A percentile compares a stretch with the other conserved stretches of the same genome.
Evolutionary conservation across 2,113 vertebrate species (phyloP).

Genomic region (Cairina moschata): DNA sequence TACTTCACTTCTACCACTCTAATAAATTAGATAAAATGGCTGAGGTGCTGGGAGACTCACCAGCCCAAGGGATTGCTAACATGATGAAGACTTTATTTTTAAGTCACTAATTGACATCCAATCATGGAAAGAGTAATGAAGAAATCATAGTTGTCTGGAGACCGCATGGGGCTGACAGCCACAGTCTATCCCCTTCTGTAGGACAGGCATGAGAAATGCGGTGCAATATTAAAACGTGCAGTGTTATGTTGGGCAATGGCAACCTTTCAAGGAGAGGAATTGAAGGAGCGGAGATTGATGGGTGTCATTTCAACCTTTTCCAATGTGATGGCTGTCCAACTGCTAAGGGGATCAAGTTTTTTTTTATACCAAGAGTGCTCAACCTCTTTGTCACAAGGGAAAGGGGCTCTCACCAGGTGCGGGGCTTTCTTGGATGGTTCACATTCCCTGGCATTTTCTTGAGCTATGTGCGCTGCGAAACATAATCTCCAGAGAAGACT

Average conservation of each 20-base stretch:
- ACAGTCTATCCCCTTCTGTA: not conserved
- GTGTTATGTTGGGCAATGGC: not conserved
- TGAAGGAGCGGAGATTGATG: not conserved
- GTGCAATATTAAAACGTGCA: rapidly evolving
- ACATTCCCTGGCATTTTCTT: not conserved
- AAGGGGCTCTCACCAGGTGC: not conserved
- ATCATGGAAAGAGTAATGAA: conserved; percentile 18
- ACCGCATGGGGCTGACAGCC: not conserved
- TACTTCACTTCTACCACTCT: not conserved
- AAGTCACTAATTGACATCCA: conserved; percentile 8
- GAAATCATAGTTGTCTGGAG: conserved; percentile 30
- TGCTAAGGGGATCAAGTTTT: not conserved
- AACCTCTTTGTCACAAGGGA: rapidly evolving
- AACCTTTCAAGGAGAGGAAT: not conserved
- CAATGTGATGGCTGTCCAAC: rapidly evolving
- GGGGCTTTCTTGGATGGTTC: not conserved
- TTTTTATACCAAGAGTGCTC: not conserved
- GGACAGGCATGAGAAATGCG: not conserved
- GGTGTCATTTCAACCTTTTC: not conserved
- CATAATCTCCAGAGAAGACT: not conserved
- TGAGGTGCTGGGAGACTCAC: not conserved
- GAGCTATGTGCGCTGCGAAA: rapidly evolving
- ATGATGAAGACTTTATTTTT: conserved; percentile 51
- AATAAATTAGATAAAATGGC: not conserved
- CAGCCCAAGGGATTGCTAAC: not conserved